Conservation (phyloP, 2,113 vertebrate species). For the Myotis brandtii region DNA sequence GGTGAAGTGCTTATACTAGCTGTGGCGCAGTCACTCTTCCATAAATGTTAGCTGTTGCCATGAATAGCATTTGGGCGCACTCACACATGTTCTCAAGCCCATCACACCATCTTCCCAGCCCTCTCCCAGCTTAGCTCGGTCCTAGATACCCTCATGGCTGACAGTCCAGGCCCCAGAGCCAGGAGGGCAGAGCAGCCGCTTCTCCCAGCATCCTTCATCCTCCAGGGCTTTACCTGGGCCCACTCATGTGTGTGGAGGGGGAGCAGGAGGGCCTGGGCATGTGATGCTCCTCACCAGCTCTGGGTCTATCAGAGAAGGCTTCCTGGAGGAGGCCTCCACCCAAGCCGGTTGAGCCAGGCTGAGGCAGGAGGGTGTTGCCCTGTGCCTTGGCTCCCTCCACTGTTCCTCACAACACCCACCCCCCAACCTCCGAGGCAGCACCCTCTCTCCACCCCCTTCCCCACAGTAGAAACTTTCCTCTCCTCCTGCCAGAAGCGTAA, state of each 20-base stretch:
- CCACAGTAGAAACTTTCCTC: slow-evolving; percentile 70
- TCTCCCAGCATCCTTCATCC: not conserved
- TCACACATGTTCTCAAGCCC: not conserved
- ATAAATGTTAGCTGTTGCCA: not conserved
- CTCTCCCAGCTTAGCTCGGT: not conserved
- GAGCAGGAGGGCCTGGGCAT: not conserved
- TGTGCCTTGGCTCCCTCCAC: not conserved
- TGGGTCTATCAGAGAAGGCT: slow-evolving; percentile 24
- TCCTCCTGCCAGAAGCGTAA: slow-evolving; percentile 82
- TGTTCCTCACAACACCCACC: not conserved
- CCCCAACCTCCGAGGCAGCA: not conserved
- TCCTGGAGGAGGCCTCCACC: slow-evolving; percentile 8
- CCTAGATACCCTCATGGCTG: not conserved
- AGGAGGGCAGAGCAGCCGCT: not conserved
- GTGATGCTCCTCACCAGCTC: not conserved
- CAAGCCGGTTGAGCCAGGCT: not conserved
- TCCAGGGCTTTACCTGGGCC: not conserved
- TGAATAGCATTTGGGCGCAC: not conserved
- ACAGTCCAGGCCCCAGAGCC: not conserved
- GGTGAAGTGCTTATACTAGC: not conserved
- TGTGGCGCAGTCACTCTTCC: not conserved
- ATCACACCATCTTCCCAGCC: not conserved
- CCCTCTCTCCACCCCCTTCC: not conserved
- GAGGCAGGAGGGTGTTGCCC: not conserved
- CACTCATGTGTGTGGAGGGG: not conserved